Base-by-base conservation (phyloP, 2,113 vertebrate species). In the Taxidea taxus region DNA sequence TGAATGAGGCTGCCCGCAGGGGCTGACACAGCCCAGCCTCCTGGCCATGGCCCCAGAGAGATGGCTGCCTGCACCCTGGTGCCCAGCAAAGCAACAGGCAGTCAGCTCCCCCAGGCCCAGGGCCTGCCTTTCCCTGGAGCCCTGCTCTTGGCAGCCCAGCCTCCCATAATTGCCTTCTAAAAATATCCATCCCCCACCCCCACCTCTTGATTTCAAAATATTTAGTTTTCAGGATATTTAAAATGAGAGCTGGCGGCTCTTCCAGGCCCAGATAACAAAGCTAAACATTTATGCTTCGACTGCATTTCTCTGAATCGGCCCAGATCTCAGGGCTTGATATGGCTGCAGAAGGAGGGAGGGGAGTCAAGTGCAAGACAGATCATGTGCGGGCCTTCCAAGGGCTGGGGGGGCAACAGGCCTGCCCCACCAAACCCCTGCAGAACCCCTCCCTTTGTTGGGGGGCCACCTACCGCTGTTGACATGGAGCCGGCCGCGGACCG, bases 381-480 rank as follows among this genome's bases (percentile, higher is more conserved):
- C 97, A 97, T 14, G 95, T 96, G 97, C 72, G 0, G 56, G 64
- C 92, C 85, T 97, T 93, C 92, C 7, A 11, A 75, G 88, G 68
- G 60, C 39, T 31, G 64, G 62, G 77, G 77, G 78, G 74, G 78
- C 72, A 51, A 39, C 29, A 5, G 44, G 84, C n/a, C 42, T 0
- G 6, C 82, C 68, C 66, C 31, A 42, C 51, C 74, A 44, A 97
- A 82, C 62, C 90, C 74, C 39, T 51, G 31, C 2, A 70, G 74
- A 37, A 58, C 93, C 98, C 58, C 15, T 97, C 95, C 95, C 95
- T 91, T 92, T 56, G 66, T 51, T 88, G 95, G 91, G 87, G 96
- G 98, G 98, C 84, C 97, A 99, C 99, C 99, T 98, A 99, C 99
- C 99, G 98, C 99, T 99, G 99, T 99, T 99, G 99, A 99, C 99